Conservation (phyloP, 2,797 vertebrate genomes). For the Menidia menidia region DNA sequence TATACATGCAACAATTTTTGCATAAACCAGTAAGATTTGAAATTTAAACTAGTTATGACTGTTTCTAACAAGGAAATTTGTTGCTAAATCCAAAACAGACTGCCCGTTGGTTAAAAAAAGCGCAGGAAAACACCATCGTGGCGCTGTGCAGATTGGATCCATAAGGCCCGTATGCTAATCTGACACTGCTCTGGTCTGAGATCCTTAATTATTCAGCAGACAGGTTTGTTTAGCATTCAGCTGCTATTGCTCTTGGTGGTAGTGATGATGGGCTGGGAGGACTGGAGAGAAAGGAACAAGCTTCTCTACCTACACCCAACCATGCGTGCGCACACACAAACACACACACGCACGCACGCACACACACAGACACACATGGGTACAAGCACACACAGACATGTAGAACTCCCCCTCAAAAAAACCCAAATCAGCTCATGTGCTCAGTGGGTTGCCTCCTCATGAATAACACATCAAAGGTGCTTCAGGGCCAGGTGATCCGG, state of each 20-base stretch:
- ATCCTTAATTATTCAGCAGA: slow-evolving; percentile 86
- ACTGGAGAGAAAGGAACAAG: slow-evolving; percentile 59
- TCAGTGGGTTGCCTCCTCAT: slow-evolving; percentile 72
- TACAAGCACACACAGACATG: neutral
- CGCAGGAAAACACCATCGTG: slow-evolving; percentile 57
- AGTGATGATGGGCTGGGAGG: slow-evolving; percentile 55
- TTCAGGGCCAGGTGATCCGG: slow-evolving; percentile 80
- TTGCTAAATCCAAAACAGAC: slow-evolving; percentile 41
- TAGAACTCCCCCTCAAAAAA: slow-evolving; percentile 35
- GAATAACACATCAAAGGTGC: slow-evolving; percentile 83
- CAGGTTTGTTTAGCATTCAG: slow-evolving; percentile 86
- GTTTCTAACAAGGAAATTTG: slow-evolving; percentile 26
- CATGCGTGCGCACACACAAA: slow-evolving; percentile 1
- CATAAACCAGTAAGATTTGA: neutral
- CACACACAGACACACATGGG: neutral
- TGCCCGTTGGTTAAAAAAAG: slow-evolving; percentile 24
- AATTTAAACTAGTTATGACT: slow-evolving; percentile 16
- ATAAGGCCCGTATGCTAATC: slow-evolving; percentile 84
- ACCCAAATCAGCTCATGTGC: slow-evolving; percentile 70
- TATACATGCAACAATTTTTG: neutral
- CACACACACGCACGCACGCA: too few relatives aligned
- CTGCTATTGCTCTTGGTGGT: slow-evolving; percentile 74
- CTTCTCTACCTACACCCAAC: slow-evolving; percentile 25
- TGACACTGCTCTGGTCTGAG: slow-evolving; percentile 71
- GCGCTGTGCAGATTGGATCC: slow-evolving; percentile 79